A percentile compares a stretch with the other conserved stretches of the same genome.
Conservation (phyloP, 1,140 invertebrate genomes). For the Acromyrmex heyeri region DNA sequence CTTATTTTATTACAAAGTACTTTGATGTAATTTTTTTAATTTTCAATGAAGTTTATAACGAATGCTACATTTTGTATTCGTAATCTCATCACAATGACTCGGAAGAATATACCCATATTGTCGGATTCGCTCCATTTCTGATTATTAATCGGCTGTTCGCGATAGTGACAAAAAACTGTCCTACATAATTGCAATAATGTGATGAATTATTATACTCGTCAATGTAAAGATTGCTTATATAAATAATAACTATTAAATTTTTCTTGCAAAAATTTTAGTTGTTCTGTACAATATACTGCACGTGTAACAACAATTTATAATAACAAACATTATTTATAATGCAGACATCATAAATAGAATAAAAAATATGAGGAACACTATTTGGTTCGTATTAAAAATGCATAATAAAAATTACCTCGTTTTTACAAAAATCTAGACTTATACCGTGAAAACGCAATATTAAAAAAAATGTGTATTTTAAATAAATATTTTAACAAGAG, state of each 20-base stretch:
- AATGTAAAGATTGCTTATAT: neutral
- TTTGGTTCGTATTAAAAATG: neutral
- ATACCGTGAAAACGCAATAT: neutral
- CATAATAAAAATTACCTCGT: neutral
- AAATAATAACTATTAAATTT: constrained; percentile 4
- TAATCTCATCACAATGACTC: neutral
- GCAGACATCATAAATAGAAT: neutral
- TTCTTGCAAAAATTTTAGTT: constrained; percentile 5
- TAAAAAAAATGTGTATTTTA: neutral
- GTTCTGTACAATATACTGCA: neutral
- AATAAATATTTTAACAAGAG: neutral
- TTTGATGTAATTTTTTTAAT: neutral
- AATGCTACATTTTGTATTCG: neutral
- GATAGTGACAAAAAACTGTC: constrained; percentile 16
- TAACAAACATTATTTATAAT: constrained; percentile 5
- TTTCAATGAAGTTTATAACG: neutral
- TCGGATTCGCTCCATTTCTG: neutral
- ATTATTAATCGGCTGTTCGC: constrained; percentile 20
- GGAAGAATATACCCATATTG: neutral
- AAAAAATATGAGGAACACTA: neutral
- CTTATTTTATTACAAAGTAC: neutral
- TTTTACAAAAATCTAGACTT: neutral
- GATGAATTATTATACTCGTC: neutral
- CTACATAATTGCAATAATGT: neutral
- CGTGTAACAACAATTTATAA: neutral